Evolutionary conservation across 2,888 invertebrate genomes (phyloP).

Genomic region (Parelbella ahira): DNA sequence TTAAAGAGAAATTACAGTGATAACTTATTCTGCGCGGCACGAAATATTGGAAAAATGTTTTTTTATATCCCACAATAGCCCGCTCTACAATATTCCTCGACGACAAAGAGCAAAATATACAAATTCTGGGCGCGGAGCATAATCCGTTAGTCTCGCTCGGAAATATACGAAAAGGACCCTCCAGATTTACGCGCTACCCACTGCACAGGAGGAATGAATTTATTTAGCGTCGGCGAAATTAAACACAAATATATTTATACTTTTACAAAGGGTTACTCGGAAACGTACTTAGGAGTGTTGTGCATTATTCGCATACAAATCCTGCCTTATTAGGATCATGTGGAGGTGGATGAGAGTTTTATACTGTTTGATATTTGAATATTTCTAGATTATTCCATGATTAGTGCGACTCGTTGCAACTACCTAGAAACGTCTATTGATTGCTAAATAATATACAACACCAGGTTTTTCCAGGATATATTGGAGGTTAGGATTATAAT

Average conservation of each 20-base stretch:
- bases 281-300: slow-evolving; percentile 18
- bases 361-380: too few species aligned
- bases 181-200: slow-evolving; percentile 48
- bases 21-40: slow-evolving; percentile 16
- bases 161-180: slow-evolving; percentile 55
- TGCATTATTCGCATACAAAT: slow-evolving; percentile 15
- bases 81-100: slow-evolving; percentile 31
- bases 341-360: too few species aligned
- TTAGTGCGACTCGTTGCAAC: too few species aligned
- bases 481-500: too few species aligned
- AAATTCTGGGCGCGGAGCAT: slow-evolving; percentile 42
- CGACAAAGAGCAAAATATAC: slow-evolving; percentile 47
- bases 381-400: too few species aligned
- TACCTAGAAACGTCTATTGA: too few species aligned
- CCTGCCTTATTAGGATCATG: slow-evolving; percentile 1
- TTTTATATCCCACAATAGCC: slow-evolving; percentile 30
- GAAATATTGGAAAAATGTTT: slow-evolving; percentile 29
- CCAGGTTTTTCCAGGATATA: too few species aligned
- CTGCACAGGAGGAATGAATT: slow-evolving; percentile 51
- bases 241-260: slow-evolving; percentile 49
- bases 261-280: slow-evolving; percentile 34
- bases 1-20: slow-evolving; percentile 11
- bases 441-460: too few species aligned
- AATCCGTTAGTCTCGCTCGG: slow-evolving; percentile 51
- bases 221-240: slow-evolving; percentile 53